A percentile compares a stretch with the other conserved stretches of the same genome.
phyloP scores from a whole-genome alignment of 1,140 invertebrate species.

The Choristoneura fumiferana region DNA sequence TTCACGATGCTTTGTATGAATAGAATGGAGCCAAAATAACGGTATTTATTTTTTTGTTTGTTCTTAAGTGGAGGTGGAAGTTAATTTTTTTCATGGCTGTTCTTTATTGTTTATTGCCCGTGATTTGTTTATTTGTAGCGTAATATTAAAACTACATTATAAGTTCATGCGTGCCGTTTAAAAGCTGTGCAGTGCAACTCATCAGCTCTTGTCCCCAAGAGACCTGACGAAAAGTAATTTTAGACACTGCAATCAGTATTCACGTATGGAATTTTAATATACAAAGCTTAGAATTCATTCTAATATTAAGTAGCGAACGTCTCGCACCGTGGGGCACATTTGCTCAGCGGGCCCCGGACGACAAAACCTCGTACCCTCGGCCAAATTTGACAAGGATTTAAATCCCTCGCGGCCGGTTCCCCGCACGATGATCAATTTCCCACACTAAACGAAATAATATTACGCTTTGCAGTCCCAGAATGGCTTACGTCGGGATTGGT shows the following conservation, averaged over 20 bases:
- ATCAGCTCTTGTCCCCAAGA: background rate
- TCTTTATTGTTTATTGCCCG: no score
- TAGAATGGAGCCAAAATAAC: no score
- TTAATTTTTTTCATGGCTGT: no score
- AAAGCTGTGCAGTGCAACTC: no score
- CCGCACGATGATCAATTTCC: conserved; percentile 51
- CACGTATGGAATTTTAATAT: conserved; percentile 14
- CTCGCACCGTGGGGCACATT: conserved; percentile 25
- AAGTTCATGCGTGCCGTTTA: no score
- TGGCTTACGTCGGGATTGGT: background rate
- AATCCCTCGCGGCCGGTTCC: conserved; percentile 35
- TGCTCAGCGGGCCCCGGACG: conserved; percentile 30
- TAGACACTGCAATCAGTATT: conserved; percentile 14
- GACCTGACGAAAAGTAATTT: conserved; percentile 14
- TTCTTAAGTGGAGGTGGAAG: no score
- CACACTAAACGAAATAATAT: conserved; percentile 52
- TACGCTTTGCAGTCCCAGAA: conserved; percentile 23
- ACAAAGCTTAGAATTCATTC: conserved; percentile 23
- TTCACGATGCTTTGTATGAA: background rate
- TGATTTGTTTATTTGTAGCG: conserved; percentile 4
- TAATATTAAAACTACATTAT: no score
- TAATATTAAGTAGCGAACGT: conserved; percentile 22
- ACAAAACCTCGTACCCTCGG: conserved; percentile 28
- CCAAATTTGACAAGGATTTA: conserved; percentile 49
- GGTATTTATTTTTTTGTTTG: no score